phyloP scores from a whole-genome alignment of 2,113 vertebrate species.

The Bubo scandiacus region DNA sequence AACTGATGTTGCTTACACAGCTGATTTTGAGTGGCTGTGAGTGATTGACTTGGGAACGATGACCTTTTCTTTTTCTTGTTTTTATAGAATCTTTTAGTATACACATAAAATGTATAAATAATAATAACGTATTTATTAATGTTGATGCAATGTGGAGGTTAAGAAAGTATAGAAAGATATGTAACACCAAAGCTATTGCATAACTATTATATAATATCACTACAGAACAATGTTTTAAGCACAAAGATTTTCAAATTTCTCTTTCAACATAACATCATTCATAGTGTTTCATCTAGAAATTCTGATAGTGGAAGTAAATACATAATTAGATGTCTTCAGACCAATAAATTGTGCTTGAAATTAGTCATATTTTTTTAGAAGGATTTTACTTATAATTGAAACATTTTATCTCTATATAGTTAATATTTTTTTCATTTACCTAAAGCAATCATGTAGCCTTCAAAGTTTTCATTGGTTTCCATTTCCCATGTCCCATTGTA shows the following conservation, averaged over 20 bases:
- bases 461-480: constrained; percentile 92
- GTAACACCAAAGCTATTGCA: neutral
- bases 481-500: constrained; percentile 95
- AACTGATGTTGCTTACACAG: neutral
- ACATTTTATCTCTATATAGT: neutral
- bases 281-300: neutral
- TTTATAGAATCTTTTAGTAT: neutral
- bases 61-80: neutral
- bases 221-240: neutral
- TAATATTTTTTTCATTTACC: constrained; percentile 75
- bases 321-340: neutral
- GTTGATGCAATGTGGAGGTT: neutral
- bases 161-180: neutral
- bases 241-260: neutral
- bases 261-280: neutral
- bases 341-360: neutral
- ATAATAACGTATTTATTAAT: neutral
- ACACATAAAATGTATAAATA: neutral
- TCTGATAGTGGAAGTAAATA: neutral
- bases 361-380: neutral
- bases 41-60: neutral
- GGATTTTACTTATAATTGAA: neutral
- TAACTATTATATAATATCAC: neutral
- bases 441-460: constrained; percentile 90
- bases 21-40: neutral